Base-by-base conservation (phyloP, 2,888 invertebrate genomes). In the Phrixothrix hirtus region DNA sequence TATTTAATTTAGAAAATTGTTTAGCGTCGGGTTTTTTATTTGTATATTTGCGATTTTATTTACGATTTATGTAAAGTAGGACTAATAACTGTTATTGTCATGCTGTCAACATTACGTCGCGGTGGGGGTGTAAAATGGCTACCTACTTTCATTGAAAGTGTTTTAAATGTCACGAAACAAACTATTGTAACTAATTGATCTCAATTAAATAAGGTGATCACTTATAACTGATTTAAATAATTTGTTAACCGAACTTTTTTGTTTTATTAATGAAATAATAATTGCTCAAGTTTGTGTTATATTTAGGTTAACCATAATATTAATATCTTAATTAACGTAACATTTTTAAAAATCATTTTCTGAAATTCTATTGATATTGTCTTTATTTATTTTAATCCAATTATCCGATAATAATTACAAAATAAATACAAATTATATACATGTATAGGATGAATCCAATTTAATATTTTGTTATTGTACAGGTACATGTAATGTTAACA, bases 101-200 rank as follows among this genome's bases (percentile, higher is more conserved):
- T 31, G 26, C 34, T 25, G 32, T 41, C 43, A 50, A 43, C 37
- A 43, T 46, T 39, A 34, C 48, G 38, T 46, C 59, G 59, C 62
- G 64, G 73, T 73, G 74, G 74, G 75, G 75, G 75, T 72, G 73
- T 70, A 75, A 75, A 72, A 76, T 76, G 76, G 76, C 76, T 70
- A 71, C 73, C 69, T 65, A 69, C 70, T 69, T 68, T 71, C 71
- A 70, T 64, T 63, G 61, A 69, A 70, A 69, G 68, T 69, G 67
- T 65, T 70, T 65, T 69, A 67, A 69, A 72, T 70, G 68, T 65
- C 64, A 58, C 45, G 49, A 57, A 56, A 48, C 35, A 43, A 37
- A 47, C 25, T 34, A 43, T 34, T 29, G 16, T 48, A 25, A 29
- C 30, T 43, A 43, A 43, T 42, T 48, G 43, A 43, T 48, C 25